Evolutionary conservation across 2,797 vertebrate species (phyloP).

Genomic region (Taeniopygia guttata): DNA sequence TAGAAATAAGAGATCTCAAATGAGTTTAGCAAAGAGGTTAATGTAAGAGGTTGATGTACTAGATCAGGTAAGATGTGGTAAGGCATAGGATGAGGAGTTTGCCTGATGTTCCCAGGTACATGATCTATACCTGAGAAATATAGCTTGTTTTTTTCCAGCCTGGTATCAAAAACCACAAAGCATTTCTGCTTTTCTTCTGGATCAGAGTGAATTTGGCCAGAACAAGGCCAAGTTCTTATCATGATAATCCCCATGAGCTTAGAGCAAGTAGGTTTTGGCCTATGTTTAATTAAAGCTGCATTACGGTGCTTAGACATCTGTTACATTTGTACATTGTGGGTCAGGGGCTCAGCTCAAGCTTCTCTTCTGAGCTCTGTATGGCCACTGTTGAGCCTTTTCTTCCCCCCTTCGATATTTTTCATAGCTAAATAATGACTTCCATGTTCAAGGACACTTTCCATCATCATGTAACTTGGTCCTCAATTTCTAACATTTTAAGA

Average conservation of each 20-base stretch:
- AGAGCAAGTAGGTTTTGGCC: slow-evolving; percentile 24
- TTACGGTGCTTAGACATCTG: slow-evolving; percentile 56
- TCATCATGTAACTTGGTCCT: not conserved
- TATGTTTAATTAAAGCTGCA: slow-evolving; percentile 66
- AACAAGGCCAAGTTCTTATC: slow-evolving; percentile 22
- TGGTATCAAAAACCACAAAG: not conserved
- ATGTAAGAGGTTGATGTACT: rapidly evolving
- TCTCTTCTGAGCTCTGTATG: not conserved
- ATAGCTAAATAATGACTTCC: not conserved
- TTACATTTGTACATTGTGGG: slow-evolving; percentile 46
- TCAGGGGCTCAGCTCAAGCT: not conserved
- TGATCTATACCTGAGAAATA: not conserved
- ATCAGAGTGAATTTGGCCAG: not conserved
- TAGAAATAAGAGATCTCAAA: not conserved
- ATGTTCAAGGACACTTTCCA: not conserved
- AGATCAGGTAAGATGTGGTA: not conserved
- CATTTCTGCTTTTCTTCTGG: not conserved
- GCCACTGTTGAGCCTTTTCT: not conserved
- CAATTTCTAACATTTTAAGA: slow-evolving; percentile 38
- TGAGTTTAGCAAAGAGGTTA: not conserved
- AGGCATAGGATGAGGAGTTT: not conserved
- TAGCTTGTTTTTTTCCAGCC: not conserved
- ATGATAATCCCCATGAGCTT: slow-evolving; percentile 14
- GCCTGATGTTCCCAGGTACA: not conserved
- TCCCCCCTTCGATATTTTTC: not conserved